phyloP scores from a whole-genome alignment of 2,888 invertebrate species.

The Drosophila meridiana region DNA sequence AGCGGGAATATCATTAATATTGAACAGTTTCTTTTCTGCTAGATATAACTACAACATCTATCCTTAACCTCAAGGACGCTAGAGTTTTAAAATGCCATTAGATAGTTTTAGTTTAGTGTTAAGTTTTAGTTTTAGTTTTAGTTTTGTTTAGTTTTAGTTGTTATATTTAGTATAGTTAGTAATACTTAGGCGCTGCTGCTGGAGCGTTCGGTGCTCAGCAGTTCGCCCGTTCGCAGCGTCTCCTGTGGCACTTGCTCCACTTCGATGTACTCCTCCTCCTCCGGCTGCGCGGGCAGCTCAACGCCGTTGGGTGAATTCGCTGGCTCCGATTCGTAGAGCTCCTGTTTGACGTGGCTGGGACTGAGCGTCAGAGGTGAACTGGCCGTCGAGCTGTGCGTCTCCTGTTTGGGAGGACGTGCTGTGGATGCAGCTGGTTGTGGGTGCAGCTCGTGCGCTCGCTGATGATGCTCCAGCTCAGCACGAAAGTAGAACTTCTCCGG shows the following conservation, averaged over 20 bases:
- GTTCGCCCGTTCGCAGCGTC: slow-evolving; percentile 42
- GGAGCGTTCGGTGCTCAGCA: slow-evolving; percentile 59
- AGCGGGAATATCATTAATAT: slow-evolving; percentile 13
- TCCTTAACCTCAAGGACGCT: slow-evolving; percentile 24
- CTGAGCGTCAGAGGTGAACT: slow-evolving; percentile 38
- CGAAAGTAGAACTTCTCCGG: slow-evolving; percentile 95
- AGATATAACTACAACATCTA: slow-evolving; percentile 1
- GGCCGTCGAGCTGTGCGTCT: slow-evolving; percentile 30
- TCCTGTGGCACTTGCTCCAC: slow-evolving; percentile 83
- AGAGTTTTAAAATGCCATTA: slow-evolving; percentile 8
- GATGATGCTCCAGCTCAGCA: slow-evolving; percentile 95
- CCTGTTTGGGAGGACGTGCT: slow-evolving; percentile 29
- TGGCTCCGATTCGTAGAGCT: slow-evolving; percentile 67
- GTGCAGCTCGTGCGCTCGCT: slow-evolving; percentile 86
- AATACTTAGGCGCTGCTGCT: slow-evolving; percentile 68
- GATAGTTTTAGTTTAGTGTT: slow-evolving; percentile 5
- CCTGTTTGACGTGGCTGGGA: slow-evolving; percentile 61
- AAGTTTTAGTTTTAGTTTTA: background rate
- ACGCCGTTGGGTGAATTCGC: slow-evolving; percentile 26
- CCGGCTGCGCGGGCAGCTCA: slow-evolving; percentile 56
- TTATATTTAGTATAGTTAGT: slow-evolving; percentile 2
- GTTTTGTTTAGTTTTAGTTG: background rate
- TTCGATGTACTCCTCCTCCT: slow-evolving; percentile 85
- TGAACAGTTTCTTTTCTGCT: background rate
- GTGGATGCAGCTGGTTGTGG: slow-evolving; percentile 6